Percentiles rank a stretch among this genome's conserved stretches.
Evolutionary conservation across 2,797 vertebrate genomes (phyloP).

Genomic region (Lagocephalus sceleratus): DNA sequence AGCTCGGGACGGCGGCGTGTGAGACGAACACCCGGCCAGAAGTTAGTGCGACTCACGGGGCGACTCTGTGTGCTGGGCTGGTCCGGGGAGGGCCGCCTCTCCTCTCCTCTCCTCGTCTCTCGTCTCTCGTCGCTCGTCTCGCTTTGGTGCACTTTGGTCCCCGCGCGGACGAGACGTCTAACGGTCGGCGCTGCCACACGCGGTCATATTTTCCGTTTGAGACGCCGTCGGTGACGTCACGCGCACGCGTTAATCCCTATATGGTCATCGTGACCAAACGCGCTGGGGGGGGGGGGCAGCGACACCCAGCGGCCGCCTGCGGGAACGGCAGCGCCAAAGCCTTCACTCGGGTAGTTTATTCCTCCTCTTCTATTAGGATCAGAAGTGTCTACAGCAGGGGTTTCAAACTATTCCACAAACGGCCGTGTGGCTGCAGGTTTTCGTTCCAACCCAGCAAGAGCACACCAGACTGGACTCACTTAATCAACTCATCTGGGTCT

Average conservation of each 20-base stretch:
- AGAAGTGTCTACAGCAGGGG: no score
- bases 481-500: no score
- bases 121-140: no score
- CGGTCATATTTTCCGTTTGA: conserved; percentile 59
- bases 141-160: no score
- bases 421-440: no score
- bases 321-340: no score
- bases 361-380: no score
- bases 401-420: no score
- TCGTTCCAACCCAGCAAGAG: no score
- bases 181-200: conserved; percentile 66
- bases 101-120: neutral
- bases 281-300: conserved; percentile 12
- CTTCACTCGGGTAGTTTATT: no score
- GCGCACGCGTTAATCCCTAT: conserved; percentile 27
- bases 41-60: conserved; percentile 28
- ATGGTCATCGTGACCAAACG: conserved; percentile 49
- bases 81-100: neutral
- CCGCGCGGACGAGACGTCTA: conserved; percentile 17
- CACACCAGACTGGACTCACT: no score
- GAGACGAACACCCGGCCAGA: neutral
- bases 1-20: neutral
- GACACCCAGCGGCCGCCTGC: conserved; percentile 19
- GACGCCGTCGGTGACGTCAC: conserved; percentile 22
- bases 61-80: neutral